Evolutionary conservation across 1,140 invertebrate genomes (phyloP).

Genomic region (Dolichoris vasculosae): DNA sequence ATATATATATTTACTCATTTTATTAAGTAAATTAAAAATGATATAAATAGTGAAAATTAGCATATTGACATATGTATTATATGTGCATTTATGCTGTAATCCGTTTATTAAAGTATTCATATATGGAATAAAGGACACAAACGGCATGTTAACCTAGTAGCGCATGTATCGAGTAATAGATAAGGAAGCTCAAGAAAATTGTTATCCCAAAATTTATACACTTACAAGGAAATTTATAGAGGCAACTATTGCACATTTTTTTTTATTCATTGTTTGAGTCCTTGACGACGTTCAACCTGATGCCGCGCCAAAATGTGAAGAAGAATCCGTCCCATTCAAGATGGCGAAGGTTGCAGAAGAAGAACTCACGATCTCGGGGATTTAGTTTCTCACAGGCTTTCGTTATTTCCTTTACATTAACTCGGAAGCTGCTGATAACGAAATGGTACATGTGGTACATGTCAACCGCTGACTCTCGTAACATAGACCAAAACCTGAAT

Average conservation of each 20-base stretch:
- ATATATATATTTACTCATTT: too few relatives aligned
- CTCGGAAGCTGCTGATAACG: constrained; percentile 74
- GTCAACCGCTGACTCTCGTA: constrained; percentile 21
- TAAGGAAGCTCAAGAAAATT: background rate
- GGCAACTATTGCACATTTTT: background rate
- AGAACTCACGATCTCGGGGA: constrained; percentile 76
- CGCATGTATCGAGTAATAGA: background rate
- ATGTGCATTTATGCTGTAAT: too few relatives aligned
- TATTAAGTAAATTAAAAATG: too few relatives aligned
- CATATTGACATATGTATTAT: too few relatives aligned
- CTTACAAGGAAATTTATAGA: constrained; percentile 4
- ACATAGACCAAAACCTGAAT: constrained; percentile 20
- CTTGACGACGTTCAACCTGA: constrained; percentile 71
- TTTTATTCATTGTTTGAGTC: background rate
- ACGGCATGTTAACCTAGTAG: background rate
- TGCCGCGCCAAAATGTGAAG: constrained; percentile 76
- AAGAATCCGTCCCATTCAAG: constrained; percentile 79
- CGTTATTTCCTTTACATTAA: constrained; percentile 74
- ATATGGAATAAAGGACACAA: background rate
- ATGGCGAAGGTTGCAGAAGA: constrained; percentile 76
- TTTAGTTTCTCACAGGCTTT: constrained; percentile 73
- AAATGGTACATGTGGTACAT: constrained; percentile 72
- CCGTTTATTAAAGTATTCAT: too few relatives aligned
- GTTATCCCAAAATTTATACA: background rate
- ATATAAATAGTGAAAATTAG: too few relatives aligned